Evolutionary conservation across 2,113 vertebrate species (phyloP).

Genomic region (Piliocolobus tephrosceles): DNA sequence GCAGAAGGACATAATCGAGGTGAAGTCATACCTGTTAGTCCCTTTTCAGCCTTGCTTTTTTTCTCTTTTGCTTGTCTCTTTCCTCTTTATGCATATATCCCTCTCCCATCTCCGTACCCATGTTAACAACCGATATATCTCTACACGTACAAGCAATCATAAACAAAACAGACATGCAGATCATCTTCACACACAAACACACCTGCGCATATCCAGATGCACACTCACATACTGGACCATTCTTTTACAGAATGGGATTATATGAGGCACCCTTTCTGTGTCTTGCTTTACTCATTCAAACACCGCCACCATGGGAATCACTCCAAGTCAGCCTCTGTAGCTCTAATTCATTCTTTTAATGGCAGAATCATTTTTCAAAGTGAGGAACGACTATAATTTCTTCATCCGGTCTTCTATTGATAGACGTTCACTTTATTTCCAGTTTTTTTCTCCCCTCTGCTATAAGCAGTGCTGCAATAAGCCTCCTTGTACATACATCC

Average conservation of each 20-base stretch:
- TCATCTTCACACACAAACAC: too few species aligned
- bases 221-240: fast-evolving
- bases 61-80: background rate
- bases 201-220: fast-evolving
- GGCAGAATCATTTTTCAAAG: background rate
- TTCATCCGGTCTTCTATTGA: background rate
- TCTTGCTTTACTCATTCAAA: background rate
- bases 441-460: background rate
- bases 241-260: background rate
- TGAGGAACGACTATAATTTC: background rate
- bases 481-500: background rate
- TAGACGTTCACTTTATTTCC: background rate
- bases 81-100: background rate
- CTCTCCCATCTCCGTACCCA: too few species aligned
- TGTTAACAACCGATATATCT: background rate
- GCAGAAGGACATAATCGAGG: background rate
- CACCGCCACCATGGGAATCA: background rate
- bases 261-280: background rate
- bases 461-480: background rate
- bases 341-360: background rate
- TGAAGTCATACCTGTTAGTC: fast-evolving
- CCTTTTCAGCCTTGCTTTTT: background rate
- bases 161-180: background rate
- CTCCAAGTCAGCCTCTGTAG: background rate
- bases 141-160: fast-evolving